Evolutionary conservation across 2,888 invertebrate genomes (phyloP), one percentile per base, ranked within the genome.

Genomic region (Anodontia alba): DNA sequence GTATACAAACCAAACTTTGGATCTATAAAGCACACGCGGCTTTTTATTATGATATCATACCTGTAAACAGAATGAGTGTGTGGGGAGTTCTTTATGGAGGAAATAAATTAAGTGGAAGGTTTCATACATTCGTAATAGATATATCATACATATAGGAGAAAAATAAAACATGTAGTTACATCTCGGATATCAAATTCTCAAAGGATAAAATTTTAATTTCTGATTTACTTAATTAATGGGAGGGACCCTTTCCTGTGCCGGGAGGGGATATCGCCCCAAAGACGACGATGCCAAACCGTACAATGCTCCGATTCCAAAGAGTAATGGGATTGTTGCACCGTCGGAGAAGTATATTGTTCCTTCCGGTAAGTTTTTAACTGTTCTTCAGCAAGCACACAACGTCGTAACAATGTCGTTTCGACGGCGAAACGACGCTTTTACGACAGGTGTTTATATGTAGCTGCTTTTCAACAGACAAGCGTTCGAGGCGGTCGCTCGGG

Each of bases 241-340:
- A 23, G 86, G 86, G n/a, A 80, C 80, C 2, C 66, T 86, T 43
- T 86, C 86, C 62, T 86, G 86, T 73, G 80, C 78, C 46, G 84
- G 86, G 23, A 72, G 80, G 54, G 81, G 76, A 23, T 71, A 78
- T 29, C 67, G 68, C 10, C 76, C 83, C 5, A 51, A 73, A 17
- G 66, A 54, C n/a, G 84, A 86, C 42, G 81, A 78, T 29, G 62
- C 66, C 2, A 29, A 69, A 66, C 81, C 84, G 15, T 84, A 84
- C 38, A 81, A 81, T 0, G 78, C 76, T 8, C 76, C 73, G 17
- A 33, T 77, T 26, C 33, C 69, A 0, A 76, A 57, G 33, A 31
- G 43, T 12, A 72, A 74, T 42, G 74, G 70, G 29, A 57, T 69
- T 8, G 43, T 43, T 20, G 69, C 72, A 10, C 72, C 72, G 17